Conservation (phyloP, 2,797 vertebrate species). For the Mormyrus proboscirostris region DNA sequence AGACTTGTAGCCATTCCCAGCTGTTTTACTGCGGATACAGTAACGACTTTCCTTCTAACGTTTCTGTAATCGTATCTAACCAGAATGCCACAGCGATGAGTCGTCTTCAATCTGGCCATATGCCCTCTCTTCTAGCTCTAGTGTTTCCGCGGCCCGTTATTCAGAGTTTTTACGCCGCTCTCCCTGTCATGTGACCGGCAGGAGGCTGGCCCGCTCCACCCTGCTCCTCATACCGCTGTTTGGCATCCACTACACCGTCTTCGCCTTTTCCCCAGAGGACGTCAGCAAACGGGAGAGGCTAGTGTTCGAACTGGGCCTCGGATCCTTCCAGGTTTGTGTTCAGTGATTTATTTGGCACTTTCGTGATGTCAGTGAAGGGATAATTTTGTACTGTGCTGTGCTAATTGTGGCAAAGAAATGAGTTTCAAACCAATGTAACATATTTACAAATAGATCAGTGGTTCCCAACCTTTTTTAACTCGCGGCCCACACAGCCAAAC, state of each 20-base stretch:
- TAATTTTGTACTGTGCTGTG: background rate
- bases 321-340: conserved; percentile 86
- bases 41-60: background rate
- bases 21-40: background rate
- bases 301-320: conserved; percentile 92
- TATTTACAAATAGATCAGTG: background rate
- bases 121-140: background rate
- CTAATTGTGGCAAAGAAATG: background rate
- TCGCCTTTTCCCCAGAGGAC: conserved; percentile 94
- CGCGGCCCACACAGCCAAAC: too few species aligned
- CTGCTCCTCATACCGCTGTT: conserved; percentile 94
- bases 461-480: too few species aligned
- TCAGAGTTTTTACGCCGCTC: background rate
- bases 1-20: background rate
- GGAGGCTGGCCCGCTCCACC: conserved; percentile 91
- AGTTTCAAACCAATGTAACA: background rate
- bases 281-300: conserved; percentile 92
- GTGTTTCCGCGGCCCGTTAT: background rate
- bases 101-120: background rate
- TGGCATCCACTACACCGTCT: conserved; percentile 97
- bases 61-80: background rate
- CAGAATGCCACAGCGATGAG: background rate
- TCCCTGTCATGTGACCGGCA: conserved; percentile 40
- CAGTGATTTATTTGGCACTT: background rate
- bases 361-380: background rate